phyloP scores from a whole-genome alignment of 2,888 invertebrate species.

The Stegana nigrithorax region DNA sequence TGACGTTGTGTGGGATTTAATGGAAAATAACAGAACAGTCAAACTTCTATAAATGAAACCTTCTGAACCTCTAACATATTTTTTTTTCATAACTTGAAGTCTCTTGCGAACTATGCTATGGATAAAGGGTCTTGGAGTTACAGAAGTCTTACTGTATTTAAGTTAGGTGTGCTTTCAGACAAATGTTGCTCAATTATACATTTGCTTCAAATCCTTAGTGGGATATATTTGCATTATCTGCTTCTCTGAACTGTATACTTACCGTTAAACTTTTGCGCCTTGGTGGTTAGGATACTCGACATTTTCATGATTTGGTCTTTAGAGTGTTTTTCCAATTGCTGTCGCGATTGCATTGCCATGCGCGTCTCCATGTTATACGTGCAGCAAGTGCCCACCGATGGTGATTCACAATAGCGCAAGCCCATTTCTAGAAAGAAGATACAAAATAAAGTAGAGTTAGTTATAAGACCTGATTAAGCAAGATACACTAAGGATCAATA shows the following conservation, averaged over 20 bases:
- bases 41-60: too few relatives aligned
- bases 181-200: neutral
- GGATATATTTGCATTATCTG: constrained; percentile 33
- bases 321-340: constrained; percentile 80
- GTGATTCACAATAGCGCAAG: constrained; percentile 67
- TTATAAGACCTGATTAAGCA: too few relatives aligned
- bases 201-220: constrained; percentile 50
- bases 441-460: neutral
- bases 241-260: too few relatives aligned
- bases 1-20: too few relatives aligned
- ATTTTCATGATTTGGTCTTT: constrained; percentile 82
- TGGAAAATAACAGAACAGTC: too few relatives aligned
- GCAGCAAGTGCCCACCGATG: constrained; percentile 71
- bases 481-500: too few relatives aligned
- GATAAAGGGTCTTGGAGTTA: too few relatives aligned
- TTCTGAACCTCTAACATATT: too few relatives aligned
- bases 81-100: too few relatives aligned
- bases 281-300: constrained; percentile 78
- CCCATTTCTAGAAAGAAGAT: constrained; percentile 62
- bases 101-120: too few relatives aligned
- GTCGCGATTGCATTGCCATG: constrained; percentile 77
- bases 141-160: too few relatives aligned
- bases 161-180: too few relatives aligned
- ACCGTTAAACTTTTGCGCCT: constrained; percentile 90
- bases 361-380: constrained; percentile 75